Base-by-base conservation (phyloP, 1,140 invertebrate species). In the Apis laboriosa region DNA sequence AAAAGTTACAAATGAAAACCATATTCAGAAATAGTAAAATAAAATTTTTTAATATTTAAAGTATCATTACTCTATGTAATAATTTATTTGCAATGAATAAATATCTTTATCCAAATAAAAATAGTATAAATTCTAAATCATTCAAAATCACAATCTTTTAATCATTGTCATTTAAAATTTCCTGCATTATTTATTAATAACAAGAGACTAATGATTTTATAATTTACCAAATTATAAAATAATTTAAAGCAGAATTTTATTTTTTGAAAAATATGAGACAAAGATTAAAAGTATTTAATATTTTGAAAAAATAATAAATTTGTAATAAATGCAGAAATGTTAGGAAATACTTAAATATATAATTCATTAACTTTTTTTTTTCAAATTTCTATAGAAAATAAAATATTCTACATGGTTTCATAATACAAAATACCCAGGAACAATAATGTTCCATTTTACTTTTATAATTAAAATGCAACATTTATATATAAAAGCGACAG, bases 371-470 rank as follows among this genome's bases (percentile, higher is more conserved):
- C 55, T 49, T 73, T 72, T 64, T 67, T 82, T 49, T 84, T 53
- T 19, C 68, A 76, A 86, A 74, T 49, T 24, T 79, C 75, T 88
- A 80, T 84, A 86, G 79, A 84, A 80, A 88, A 81, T 76, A 58
- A 81, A 68, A 28, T 64, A 80, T 88, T 88, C 80, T 88, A 85
- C 70, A 87, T 43, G 28, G 80, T 80, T 73, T 84, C 75, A 71
- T 88, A 83, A 64, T 88, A 88, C 67, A 88, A 86, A 86, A 86
- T 88, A 88, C 63, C 55, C 64, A 66, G 67, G 79, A 84, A 84
- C 81, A 77, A 67, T n/a, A 64, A 56, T 66, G 70, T 80, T 77
- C 72, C 75, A 34, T 70, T 43, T 58, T 70, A 83, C 83, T 77
- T 84, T 86, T 89, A 84, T 49, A 58, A 84, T 78, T 84, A 88